Base-by-base conservation (phyloP, 2,888 invertebrate species). In the Lasioglossum marginatum region DNA sequence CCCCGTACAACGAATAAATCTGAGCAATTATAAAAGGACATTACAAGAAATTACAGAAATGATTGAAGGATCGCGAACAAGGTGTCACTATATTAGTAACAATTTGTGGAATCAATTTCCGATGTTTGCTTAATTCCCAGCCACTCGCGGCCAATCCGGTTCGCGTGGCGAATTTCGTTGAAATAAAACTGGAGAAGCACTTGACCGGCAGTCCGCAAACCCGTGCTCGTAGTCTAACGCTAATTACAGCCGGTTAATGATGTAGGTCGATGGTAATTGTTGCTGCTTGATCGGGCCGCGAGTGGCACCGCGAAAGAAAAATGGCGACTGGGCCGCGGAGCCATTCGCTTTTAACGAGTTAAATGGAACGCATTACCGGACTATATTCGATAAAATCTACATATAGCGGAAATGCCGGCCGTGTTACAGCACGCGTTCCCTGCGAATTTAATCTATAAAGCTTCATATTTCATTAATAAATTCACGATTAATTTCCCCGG, bases 251-350 rank as follows among this genome's bases (percentile, higher is more conserved):
- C n/a, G 37, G 63, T 31, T 74, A 82, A 84, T 52, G 83, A 84
- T 84, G 77, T 82, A 82, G 83, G 83, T 84, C 83, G 83, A 83
- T 63, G 77, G 77, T 78, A 82, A 84, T 84, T 82, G 82, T 83
- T 83, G 74, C 68, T 60, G 77, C 68, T 52, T 48, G 83, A 84
- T 84, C 78, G 48, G 73, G 12, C 43, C 70, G 70, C 74, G 27
- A 83, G 83, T 78, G 78, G 83, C 45, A 34, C 43, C 23, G n/a
- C 14, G 48, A 40, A 48, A 27, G 34, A 83, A 52, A 74, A 63
- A 71, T 78, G 52, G 31, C 60, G 16, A n/a, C 70, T 14, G 60
- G 27, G 60, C 60, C 60, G 60, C 60, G 60, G 0, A 12, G 19
- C 72, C 45, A 60, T 27, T 60, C 45, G 31, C 34, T n/a, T 70